A percentile compares a stretch with the other conserved stretches of the same genome.
phyloP scores from a whole-genome alignment of 2,888 invertebrate genomes.

The Himalopsyche anomala region DNA sequence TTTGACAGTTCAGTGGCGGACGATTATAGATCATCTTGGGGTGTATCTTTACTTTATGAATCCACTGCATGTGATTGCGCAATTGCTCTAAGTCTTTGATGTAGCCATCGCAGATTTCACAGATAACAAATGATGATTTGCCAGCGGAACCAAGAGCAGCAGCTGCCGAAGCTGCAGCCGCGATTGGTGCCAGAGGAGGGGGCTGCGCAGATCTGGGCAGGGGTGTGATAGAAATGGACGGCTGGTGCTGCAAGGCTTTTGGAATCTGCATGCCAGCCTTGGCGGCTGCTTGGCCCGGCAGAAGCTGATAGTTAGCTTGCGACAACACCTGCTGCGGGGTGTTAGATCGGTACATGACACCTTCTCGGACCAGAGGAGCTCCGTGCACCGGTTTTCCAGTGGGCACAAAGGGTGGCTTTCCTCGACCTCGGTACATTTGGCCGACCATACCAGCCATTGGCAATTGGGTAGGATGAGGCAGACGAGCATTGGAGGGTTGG shows the following conservation, averaged over 20 bases:
- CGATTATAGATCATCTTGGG: slow-evolving; percentile 97
- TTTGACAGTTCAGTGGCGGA: slow-evolving; percentile 96
- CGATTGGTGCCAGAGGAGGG: slow-evolving; percentile 69
- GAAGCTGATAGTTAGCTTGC: slow-evolving; percentile 79
- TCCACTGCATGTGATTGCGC: slow-evolving; percentile 98
- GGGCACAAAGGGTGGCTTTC: slow-evolving; percentile 66
- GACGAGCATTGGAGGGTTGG: slow-evolving; percentile 71
- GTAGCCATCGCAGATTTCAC: slow-evolving; percentile 98
- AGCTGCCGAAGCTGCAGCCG: slow-evolving; percentile 66
- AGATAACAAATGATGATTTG: slow-evolving; percentile 86
- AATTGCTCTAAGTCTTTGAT: slow-evolving; percentile 96
- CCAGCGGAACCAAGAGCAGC: slow-evolving; percentile 75
- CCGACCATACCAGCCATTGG: slow-evolving; percentile 68
- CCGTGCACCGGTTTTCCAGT: slow-evolving; percentile 69
- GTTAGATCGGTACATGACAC: slow-evolving; percentile 84
- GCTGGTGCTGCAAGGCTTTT: slow-evolving; percentile 78
- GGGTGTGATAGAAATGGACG: slow-evolving; percentile 94
- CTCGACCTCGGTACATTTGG: slow-evolving; percentile 69
- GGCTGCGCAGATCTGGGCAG: slow-evolving; percentile 80
- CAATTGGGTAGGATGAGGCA: slow-evolving; percentile 68
- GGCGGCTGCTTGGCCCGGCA: slow-evolving; percentile 70
- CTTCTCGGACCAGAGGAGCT: slow-evolving; percentile 75
- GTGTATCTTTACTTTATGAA: slow-evolving; percentile 97
- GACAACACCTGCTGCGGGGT: slow-evolving; percentile 77
- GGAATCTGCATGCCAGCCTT: background rate